phyloP scores from a whole-genome alignment of 2,113 vertebrate species.

The Bostrychus sinensis region DNA sequence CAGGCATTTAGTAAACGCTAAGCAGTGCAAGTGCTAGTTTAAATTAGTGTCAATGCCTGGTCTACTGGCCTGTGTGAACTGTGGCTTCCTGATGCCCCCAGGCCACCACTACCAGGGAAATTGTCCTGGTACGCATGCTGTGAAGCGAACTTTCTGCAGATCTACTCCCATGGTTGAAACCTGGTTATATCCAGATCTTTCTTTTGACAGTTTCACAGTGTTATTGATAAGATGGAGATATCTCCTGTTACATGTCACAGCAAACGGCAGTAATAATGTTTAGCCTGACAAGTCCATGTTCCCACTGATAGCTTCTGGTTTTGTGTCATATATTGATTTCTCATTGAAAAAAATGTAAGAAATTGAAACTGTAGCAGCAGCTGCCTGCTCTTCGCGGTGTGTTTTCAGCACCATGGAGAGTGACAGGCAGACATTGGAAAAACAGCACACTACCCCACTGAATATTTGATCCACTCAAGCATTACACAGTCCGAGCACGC shows the following conservation, averaged over 20 bases:
- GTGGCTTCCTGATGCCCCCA: neutral
- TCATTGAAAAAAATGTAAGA: constrained; percentile 3
- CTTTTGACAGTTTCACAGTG: neutral
- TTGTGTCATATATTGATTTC: neutral
- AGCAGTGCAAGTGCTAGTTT: neutral
- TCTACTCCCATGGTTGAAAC: neutral
- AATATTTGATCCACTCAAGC: constrained; percentile 40
- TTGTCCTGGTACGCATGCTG: neutral
- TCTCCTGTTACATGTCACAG: neutral
- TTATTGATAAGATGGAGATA: neutral
- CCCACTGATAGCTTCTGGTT: neutral
- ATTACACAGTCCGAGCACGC: neutral
- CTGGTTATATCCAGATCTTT: neutral
- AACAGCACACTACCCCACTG: constrained; percentile 18
- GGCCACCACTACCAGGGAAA: neutral
- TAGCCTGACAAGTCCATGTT: neutral
- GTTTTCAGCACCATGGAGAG: constrained; percentile 73
- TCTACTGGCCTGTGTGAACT: constrained; percentile 2
- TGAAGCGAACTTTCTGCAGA: neutral
- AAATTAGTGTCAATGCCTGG: neutral
- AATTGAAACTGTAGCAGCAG: neutral
- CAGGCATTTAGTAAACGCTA: too few species aligned
- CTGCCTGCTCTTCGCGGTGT: neutral
- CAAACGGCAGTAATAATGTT: neutral
- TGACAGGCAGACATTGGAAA: constrained; percentile 22